Evolutionary conservation across 1,140 invertebrate genomes (phyloP), one percentile per base, ranked within the genome.

Genomic region (Euura saliciscinereae): DNA sequence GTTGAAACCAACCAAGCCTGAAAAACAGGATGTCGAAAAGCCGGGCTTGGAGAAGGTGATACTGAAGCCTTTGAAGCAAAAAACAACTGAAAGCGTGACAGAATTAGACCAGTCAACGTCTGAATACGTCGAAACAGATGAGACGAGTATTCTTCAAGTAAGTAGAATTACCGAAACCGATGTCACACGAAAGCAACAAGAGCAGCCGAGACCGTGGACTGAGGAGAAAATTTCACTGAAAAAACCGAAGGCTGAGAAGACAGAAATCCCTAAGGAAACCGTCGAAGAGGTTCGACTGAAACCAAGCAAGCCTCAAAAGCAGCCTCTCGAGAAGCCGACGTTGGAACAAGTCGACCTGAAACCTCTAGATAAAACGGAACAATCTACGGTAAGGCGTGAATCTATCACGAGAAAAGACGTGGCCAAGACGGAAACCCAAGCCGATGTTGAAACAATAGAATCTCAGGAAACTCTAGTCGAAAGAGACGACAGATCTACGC

Each of bases 201-300:
- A 80, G 77, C 82, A 80, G 84, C 80, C 45, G 2, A 88, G 87
- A 73, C 84, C 86, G 13, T 90, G 90, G 89, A 91, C 86, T 43
- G 87, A 91, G 77, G 82, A 88, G 78, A 80, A 79, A 75, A 78
- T 86, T 45, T 76, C 76, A 68, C 69, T 88, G 13, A 86, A 85
- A 68, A 81, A 78, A 69, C 75, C 81, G 2, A 76, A 75, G 66
- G 76, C 78, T 68, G 77, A 83, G 68, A 80, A 73, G 46, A 87
- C 86, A 76, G 82, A 84, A 79, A 77, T 84, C 51, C 71, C 76
- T 10, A 83, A 83, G 73, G 79, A 82, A 45, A 77, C 71, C 11
- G 6, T 80, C 4, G 82, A 83, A 43, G 72, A 66, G 45, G 77
- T 91, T 64, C 88, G 89, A 76, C 77, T 91, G 10, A 90, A 91